These are phyloP conservation scores for Gnatocerus cornutus DNA, from an alignment of 2,888 invertebrate species.

Conservation along the genomic window DNA sequence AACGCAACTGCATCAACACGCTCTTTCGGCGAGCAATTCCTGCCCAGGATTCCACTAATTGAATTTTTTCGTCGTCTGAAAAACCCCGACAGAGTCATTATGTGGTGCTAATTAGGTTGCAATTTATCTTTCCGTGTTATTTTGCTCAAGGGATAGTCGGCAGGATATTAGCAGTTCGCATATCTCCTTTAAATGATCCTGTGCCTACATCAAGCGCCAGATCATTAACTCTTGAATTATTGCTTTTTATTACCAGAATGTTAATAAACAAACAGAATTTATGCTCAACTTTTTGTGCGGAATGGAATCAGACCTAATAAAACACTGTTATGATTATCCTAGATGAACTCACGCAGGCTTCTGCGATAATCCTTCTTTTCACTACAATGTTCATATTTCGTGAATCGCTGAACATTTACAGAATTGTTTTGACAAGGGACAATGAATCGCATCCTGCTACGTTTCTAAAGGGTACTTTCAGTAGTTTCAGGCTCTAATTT, in stretches of 20 bases:
- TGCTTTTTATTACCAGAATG: too few species aligned
- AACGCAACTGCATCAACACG: conserved; percentile 15
- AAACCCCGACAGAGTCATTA: conserved; percentile 38
- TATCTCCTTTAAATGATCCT: conserved; percentile 37
- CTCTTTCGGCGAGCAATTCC: background rate
- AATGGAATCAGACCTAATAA: conserved; percentile 17
- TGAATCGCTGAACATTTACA: conserved; percentile 43
- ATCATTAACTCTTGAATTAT: conserved; percentile 24
- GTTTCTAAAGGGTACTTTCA: conserved; percentile 23
- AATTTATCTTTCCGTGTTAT: conserved; percentile 41
- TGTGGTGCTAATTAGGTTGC: conserved; percentile 43
- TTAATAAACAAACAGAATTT: too few species aligned
- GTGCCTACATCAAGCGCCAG: conserved; percentile 7
- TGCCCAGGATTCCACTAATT: conserved; percentile 22
- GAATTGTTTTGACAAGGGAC: conserved; percentile 37
- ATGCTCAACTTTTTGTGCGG: background rate
- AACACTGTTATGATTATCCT: conserved; percentile 12
- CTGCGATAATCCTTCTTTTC: conserved; percentile 35
- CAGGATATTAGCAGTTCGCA: conserved; percentile 17
- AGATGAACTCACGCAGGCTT: conserved; percentile 29
- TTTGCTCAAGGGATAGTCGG: conserved; percentile 31
- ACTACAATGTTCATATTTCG: conserved; percentile 30
- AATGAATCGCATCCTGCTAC: conserved; percentile 31
- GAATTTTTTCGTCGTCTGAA: conserved; percentile 24
- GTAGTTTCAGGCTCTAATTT: conserved; percentile 29